These are phyloP conservation scores for Chionodraco myersi DNA, from an alignment of 2,113 vertebrate genomes.

Conservation along the genomic window DNA sequence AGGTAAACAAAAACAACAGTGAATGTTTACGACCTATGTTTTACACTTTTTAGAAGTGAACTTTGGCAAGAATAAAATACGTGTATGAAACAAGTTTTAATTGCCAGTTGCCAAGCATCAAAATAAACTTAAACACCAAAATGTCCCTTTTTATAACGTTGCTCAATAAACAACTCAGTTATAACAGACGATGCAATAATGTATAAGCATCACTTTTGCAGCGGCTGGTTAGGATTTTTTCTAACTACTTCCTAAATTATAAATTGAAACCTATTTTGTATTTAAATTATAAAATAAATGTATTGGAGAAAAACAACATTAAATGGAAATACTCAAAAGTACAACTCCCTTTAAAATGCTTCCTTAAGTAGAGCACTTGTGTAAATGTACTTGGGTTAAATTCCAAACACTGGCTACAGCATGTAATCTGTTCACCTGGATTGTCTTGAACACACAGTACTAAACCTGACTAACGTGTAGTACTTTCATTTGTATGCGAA, in stretches of 20 bases:
- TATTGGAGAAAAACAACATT: not conserved
- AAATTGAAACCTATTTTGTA: too few relatives aligned
- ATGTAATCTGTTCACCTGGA: not conserved
- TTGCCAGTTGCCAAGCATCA: too few relatives aligned
- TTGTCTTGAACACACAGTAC: not conserved
- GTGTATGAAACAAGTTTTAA: not conserved
- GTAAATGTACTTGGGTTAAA: not conserved
- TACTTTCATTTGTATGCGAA: not conserved
- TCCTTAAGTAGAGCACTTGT: not conserved
- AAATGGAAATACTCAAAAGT: not conserved
- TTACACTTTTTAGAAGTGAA: not conserved
- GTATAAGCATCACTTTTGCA: not conserved
- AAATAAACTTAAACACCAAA: too few relatives aligned
- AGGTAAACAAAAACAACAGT: not conserved
- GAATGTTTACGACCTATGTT: not conserved
- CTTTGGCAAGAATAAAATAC: conserved; percentile 6
- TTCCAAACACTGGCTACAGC: not conserved
- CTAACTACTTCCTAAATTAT: too few relatives aligned
- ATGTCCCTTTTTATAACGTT: too few relatives aligned
- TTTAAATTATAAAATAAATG: not conserved
- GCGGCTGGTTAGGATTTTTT: too few relatives aligned
- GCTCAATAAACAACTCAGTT: too few relatives aligned
- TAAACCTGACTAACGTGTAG: not conserved
- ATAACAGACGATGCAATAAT: too few relatives aligned
- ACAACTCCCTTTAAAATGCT: not conserved